Evolutionary conservation across 1,140 invertebrate species (phyloP).

Genomic region (Lordiphosa stackelbergi): DNA sequence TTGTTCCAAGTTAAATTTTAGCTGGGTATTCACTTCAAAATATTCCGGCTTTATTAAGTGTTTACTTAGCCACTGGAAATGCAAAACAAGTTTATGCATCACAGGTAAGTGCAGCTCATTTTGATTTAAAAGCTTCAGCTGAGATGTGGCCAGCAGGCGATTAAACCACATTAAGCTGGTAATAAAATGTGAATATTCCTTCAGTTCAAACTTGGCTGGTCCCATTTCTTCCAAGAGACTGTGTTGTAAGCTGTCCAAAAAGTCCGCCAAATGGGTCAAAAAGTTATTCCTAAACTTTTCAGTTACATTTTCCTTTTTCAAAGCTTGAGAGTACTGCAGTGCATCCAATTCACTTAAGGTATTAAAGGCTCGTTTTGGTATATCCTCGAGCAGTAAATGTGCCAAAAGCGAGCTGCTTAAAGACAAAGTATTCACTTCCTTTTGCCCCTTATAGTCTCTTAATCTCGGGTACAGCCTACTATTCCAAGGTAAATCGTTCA

Average conservation of each 20-base stretch:
- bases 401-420: slow-evolving; percentile 51
- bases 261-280: slow-evolving; percentile 31
- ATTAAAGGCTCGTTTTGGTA: slow-evolving; percentile 15
- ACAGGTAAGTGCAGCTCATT: slow-evolving; percentile 54
- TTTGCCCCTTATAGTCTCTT: slow-evolving; percentile 42
- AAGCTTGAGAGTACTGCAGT: slow-evolving; percentile 65
- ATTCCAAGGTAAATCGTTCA: slow-evolving; percentile 65
- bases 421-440: slow-evolving; percentile 13
- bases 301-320: slow-evolving; percentile 31
- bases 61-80: slow-evolving; percentile 74
- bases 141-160: slow-evolving; percentile 44
- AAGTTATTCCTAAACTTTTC: slow-evolving; percentile 61
- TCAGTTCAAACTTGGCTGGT: slow-evolving; percentile 23
- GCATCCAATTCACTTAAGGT: slow-evolving; percentile 41
- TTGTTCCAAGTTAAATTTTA: slow-evolving; percentile 15
- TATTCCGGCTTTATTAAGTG: slow-evolving; percentile 34
- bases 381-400: slow-evolving; percentile 32
- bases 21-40: slow-evolving; percentile 1
- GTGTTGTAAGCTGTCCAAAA: slow-evolving; percentile 34
- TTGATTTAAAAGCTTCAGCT: slow-evolving; percentile 46
- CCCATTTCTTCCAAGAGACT: slow-evolving; percentile 24
- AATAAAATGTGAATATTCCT: slow-evolving; percentile 34
- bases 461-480: slow-evolving; percentile 57
- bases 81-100: slow-evolving; percentile 69
- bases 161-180: slow-evolving; percentile 65